Evolutionary conservation across 2,797 vertebrate genomes (phyloP), one percentile per base, ranked within the genome.

Genomic region (Holocentrus rufus): DNA sequence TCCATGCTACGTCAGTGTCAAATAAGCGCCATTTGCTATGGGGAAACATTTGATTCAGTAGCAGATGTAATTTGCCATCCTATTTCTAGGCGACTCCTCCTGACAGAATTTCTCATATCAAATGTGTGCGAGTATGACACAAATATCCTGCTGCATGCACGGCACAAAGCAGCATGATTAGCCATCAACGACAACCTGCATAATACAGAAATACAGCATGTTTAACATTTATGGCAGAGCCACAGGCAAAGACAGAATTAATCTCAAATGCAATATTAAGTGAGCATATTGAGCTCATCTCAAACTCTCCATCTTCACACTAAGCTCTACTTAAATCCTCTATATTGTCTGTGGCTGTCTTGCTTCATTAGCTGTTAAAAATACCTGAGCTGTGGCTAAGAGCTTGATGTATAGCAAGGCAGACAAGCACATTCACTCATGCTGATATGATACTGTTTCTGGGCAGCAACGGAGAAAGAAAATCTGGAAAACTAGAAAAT

Each of bases 41-140:
- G 80, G 76, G 77, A 88, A 88, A 80, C 50, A 61, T 79, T 86
- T 76, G 49, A 81, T 82, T 80, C 27, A 42, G 58, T 25, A 7
- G 49, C 54, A 75, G 65, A 64, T 65, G 39, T 61, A 44, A 68
- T 20, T 49, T 58, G 20, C 20, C 36, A 47, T 68, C 66, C 58
- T 56, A 18, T 56, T 71, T 3, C 44, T 17, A 10, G 52, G 30
- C 39, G 75, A 34, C 7, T 20, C 63, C 70, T 53, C 22, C 34
- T 47, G 44, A 70, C 70, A 66, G 0, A 9, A 42, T 1, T 69
- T 49, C 17, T 70, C 18, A 5, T 31, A 23, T 60, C 7, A 42
- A n/a, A 46, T 39, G 25, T 62, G 59, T 30, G 13, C 20, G 46
- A 50, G 22, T 36, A 20, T 65, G 68, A 69, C 53, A 13, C 25